Evolutionary conservation across 1,140 invertebrate species (phyloP).

Genomic region (Pseudomyrmex cubaensis): DNA sequence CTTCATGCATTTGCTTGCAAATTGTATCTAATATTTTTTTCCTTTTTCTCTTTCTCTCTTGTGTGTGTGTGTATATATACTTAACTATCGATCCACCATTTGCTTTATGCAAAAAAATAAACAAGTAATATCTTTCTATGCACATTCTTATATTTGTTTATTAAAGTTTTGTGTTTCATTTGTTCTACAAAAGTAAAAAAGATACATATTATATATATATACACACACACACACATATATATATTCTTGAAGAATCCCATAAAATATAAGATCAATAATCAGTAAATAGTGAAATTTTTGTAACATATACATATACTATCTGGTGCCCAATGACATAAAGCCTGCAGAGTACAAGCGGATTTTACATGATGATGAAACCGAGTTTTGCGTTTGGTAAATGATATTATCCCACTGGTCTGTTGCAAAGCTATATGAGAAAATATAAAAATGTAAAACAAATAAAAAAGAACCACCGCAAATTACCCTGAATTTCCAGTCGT

Average conservation of each 20-base stretch:
- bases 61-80: conserved; percentile 3
- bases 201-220: too few species aligned
- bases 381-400: conserved; percentile 65
- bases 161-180: conserved; percentile 6
- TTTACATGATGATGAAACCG: conserved; percentile 63
- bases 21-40: neutral
- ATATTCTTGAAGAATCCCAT: conserved; percentile 5
- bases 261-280: conserved; percentile 19
- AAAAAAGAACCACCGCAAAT: conserved; percentile 81
- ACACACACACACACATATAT: neutral
- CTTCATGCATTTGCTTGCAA: conserved; percentile 33
- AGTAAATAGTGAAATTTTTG: conserved; percentile 49
- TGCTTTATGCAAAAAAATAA: conserved; percentile 12
- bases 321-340: conserved; percentile 67
- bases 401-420: conserved; percentile 69
- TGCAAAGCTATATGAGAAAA: conserved; percentile 75
- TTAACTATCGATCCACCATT: conserved; percentile 23
- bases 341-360: conserved; percentile 60
- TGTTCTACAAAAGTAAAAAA: too few species aligned
- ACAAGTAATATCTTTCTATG: neutral
- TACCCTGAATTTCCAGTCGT: conserved; percentile 94
- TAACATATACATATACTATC: conserved; percentile 47
- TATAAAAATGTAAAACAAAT: conserved; percentile 70
- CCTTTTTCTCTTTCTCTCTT: neutral
- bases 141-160: conserved; percentile 4